Conservation (phyloP, 2,113 vertebrate genomes). For the Psophia crepitans region DNA sequence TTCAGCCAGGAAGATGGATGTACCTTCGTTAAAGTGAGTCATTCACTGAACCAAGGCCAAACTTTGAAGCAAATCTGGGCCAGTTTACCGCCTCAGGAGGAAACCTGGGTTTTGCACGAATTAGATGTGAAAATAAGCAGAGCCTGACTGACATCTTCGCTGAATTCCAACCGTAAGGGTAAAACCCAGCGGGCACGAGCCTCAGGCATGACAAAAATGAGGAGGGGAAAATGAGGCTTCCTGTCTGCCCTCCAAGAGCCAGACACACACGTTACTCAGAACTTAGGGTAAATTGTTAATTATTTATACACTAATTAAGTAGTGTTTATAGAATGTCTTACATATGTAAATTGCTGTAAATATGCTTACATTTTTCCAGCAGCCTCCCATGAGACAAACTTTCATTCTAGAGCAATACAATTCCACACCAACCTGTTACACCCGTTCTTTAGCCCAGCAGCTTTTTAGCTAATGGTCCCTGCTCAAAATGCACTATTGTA, state of each 20-base stretch:
- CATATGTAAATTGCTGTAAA: slow-evolving; percentile 30
- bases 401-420: slow-evolving; percentile 20
- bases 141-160: slow-evolving; percentile 62
- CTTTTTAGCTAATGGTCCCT: neutral
- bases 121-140: slow-evolving; percentile 65
- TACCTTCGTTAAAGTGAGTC: slow-evolving; percentile 50
- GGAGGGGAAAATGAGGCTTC: slow-evolving; percentile 24
- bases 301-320: slow-evolving; percentile 46
- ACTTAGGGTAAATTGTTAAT: slow-evolving; percentile 20
- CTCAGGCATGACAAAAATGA: slow-evolving; percentile 58
- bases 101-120: slow-evolving; percentile 60
- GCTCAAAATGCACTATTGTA: neutral
- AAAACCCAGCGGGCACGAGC: slow-evolving; percentile 35
- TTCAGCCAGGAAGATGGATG: slow-evolving; percentile 58
- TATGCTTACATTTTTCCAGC: slow-evolving; percentile 24
- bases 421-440: slow-evolving; percentile 19
- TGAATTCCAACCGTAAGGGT: slow-evolving; percentile 38
- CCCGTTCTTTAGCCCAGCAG: slow-evolving; percentile 10
- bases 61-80: slow-evolving; percentile 53
- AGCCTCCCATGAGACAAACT: slow-evolving; percentile 37
- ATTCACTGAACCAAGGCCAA: slow-evolving; percentile 58
- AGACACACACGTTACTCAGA: neutral
- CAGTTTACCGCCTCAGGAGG: slow-evolving; percentile 51
- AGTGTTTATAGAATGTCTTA: slow-evolving; percentile 13
- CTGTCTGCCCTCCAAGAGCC: slow-evolving; percentile 21